A percentile compares a stretch with the other conserved stretches of the same genome.
phyloP scores from a whole-genome alignment of 2,888 invertebrate species.

The Stratiomys singularior region DNA sequence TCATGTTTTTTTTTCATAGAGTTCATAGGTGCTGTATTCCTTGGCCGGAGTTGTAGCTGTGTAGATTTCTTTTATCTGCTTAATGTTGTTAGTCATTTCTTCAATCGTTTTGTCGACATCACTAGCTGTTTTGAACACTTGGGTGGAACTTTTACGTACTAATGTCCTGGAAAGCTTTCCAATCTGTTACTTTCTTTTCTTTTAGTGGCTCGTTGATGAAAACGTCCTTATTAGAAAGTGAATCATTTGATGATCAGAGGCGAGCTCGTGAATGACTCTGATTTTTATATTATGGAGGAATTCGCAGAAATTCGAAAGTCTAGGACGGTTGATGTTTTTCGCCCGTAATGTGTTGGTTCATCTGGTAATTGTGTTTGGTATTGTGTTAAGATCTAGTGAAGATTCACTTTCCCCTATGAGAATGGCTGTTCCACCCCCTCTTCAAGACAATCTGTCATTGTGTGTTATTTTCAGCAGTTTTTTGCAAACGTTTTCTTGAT shows the following conservation, averaged over 20 bases:
- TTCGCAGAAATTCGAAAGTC: neutral
- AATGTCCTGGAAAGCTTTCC: slow-evolving; percentile 14
- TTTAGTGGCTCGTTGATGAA: neutral
- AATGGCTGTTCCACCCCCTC: too few species aligned
- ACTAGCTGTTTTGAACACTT: neutral
- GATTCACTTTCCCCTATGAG: too few species aligned
- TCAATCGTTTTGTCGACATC: neutral
- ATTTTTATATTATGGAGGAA: neutral
- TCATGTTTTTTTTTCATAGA: neutral
- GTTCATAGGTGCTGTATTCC: neutral
- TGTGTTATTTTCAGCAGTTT: too few species aligned
- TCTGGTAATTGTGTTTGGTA: neutral
- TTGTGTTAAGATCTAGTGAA: too few species aligned
- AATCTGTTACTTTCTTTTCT: neutral
- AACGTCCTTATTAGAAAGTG: neutral
- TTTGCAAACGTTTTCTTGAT: too few species aligned
- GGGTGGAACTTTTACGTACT: neutral
- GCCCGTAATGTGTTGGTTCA: neutral
- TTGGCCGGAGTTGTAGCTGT: too few species aligned
- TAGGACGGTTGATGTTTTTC: neutral
- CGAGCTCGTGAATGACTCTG: neutral
- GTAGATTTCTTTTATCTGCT: neutral
- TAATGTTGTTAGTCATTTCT: neutral
- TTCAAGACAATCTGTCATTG: too few species aligned
- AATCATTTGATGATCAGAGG: slow-evolving; percentile 4